These are phyloP conservation scores for Marronus borbonicus DNA, from an alignment of 2,888 invertebrate genomes.

Conservation along the genomic window DNA sequence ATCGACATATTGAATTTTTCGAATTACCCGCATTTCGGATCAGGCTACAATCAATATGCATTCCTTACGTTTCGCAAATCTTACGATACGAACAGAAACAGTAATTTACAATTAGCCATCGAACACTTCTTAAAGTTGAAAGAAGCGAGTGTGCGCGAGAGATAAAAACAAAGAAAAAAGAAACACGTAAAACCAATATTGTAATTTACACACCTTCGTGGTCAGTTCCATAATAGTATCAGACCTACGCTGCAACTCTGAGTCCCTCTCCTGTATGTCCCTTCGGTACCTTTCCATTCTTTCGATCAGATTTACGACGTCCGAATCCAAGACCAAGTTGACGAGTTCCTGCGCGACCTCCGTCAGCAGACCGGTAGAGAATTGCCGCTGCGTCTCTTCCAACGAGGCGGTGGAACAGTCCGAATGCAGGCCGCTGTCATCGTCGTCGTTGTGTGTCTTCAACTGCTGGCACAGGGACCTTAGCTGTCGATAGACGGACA, in stretches of 20 bases:
- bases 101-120: no score
- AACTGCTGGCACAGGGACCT: constrained; percentile 82
- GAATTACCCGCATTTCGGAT: no score
- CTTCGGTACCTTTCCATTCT: constrained; percentile 84
- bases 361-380: constrained; percentile 69
- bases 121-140: no score
- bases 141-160: no score
- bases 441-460: constrained; percentile 83
- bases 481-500: constrained; percentile 82
- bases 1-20: no score
- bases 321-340: constrained; percentile 81
- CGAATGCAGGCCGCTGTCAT: constrained; percentile 77
- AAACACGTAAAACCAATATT: no score
- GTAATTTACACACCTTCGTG: constrained; percentile 75
- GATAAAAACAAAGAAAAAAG: no score
- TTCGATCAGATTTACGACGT: constrained; percentile 82
- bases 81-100: no score
- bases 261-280: constrained; percentile 83
- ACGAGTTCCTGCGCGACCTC: constrained; percentile 86
- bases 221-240: constrained; percentile 86
- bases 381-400: constrained; percentile 69
- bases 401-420: constrained; percentile 79
- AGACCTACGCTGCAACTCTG: constrained; percentile 86
- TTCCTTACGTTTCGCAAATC: no score
- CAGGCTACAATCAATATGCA: no score